These are phyloP conservation scores for Capra hircus DNA, from an alignment of 2,113 vertebrate genomes.

Conservation along the genomic window DNA sequence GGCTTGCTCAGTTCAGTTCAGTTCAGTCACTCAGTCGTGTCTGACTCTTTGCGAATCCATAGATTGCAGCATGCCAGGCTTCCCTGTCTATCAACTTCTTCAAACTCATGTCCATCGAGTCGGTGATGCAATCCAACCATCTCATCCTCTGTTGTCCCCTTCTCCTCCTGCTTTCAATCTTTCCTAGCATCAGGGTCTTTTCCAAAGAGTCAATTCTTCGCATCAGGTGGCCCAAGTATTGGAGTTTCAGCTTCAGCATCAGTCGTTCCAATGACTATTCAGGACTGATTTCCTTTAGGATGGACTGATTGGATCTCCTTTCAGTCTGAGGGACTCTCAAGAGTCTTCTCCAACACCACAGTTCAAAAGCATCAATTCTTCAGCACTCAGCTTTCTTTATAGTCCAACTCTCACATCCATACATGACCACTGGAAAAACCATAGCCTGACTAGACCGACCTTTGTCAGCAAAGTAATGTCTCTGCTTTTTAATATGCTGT, in stretches of 20 bases:
- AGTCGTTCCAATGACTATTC: not conserved
- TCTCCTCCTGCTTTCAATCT: not conserved
- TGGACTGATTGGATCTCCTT: not conserved
- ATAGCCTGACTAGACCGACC: not conserved
- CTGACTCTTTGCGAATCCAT: not conserved
- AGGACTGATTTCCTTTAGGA: not conserved
- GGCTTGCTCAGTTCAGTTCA: not conserved
- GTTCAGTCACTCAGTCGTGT: not conserved
- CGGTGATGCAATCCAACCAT: not conserved
- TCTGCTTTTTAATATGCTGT: not conserved
- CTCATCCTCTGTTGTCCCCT: not conserved
- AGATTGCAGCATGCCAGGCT: not conserved
- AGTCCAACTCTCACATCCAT: not conserved
- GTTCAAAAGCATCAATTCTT: not conserved
- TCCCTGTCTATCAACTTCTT: not conserved
- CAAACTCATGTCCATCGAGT: not conserved
- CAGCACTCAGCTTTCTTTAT: rapidly evolving
- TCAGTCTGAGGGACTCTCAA: not conserved
- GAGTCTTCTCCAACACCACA: not conserved
- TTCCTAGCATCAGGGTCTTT: not conserved
- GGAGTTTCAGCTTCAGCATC: not conserved
- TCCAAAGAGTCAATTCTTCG: not conserved
- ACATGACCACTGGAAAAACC: not conserved
- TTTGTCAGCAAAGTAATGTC: not conserved
- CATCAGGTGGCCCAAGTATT: not conserved